Base-by-base conservation (phyloP, 2,888 invertebrate species). In the Andricus curvator region DNA sequence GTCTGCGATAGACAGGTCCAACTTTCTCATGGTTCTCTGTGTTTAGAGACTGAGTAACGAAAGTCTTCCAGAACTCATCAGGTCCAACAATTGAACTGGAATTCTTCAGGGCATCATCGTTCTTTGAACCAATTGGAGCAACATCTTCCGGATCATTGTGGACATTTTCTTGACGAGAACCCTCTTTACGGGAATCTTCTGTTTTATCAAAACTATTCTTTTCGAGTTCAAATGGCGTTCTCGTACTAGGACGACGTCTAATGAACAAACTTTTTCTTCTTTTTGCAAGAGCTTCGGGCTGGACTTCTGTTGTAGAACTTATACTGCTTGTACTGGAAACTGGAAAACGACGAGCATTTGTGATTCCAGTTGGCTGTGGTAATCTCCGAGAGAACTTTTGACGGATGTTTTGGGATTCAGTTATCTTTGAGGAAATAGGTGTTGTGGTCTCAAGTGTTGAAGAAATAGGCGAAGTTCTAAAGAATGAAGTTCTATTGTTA, bases 191-290 rank as follows among this genome's bases (percentile, higher is more conserved):
- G 15, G 17, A 17, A 48, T 48, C 15, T 66, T 77, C 22, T 44
- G 51, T 81, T 29, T 68, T 79, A 25, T 83, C 78, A 4, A 51
- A 25, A 51, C 37, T 56, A 11, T 13, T 80, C 33, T 48, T 29
- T 4, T 51, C 37, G 0, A 65, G 60, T 80, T 56, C 60, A 15
- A 25, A 9, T 67, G 80, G 51, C 3, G 87, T 85, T 6, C 86
- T 86, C 11, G 88, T 85, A n/a, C 86, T 82, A 5, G 89, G 90
- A 77, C 89, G 83, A 64, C 88, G 88, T 48, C 89, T 87, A 11
- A 85, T 83, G 79, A 90, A 90, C 1, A 91, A 77, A 74, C 84
- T 87, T 48, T 89, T 90, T 33, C 89, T 86, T 25, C 90, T 88
- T 64, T 86, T 89, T 22, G 88, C 85, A 13, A 83, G 29, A 22